Conservation (phyloP, 2,113 vertebrate species). For the Neoarius graeffei region DNA sequence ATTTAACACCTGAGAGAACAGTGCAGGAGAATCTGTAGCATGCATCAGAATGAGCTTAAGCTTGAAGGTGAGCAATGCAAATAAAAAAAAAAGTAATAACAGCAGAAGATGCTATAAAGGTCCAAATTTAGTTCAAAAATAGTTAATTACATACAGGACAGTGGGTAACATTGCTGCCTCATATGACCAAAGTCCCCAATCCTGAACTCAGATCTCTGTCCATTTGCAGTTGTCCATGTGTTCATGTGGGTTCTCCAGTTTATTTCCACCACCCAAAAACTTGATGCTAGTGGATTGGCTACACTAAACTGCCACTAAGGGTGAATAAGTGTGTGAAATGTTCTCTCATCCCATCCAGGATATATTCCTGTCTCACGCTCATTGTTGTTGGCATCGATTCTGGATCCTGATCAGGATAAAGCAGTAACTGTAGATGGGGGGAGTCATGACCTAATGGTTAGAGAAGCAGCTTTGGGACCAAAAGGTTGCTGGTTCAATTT, state of each 20-base stretch:
- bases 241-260: background rate
- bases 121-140: background rate
- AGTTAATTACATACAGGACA: background rate
- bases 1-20: conserved; percentile 62
- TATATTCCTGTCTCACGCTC: background rate
- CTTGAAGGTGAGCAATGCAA: background rate
- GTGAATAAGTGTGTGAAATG: background rate
- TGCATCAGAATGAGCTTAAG: conserved; percentile 57
- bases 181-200: background rate
- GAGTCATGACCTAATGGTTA: too few relatives aligned
- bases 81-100: background rate
- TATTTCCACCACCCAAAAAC: background rate
- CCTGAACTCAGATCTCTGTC: background rate
- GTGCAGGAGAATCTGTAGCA: conserved; percentile 57
- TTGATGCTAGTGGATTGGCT: background rate
- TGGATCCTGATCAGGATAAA: background rate
- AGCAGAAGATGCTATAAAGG: background rate
- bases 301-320: background rate
- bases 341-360: background rate
- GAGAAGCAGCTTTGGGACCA: too few relatives aligned
- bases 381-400: background rate
- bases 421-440: too few relatives aligned
- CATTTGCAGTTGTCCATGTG: background rate
- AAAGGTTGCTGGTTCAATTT: too few relatives aligned
- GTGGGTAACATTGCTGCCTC: background rate